Evolutionary conservation across 92 coral and sea anemone genomes (phyloP), one percentile per base, ranked within the genome.

Genomic region (Muricea muricata): DNA sequence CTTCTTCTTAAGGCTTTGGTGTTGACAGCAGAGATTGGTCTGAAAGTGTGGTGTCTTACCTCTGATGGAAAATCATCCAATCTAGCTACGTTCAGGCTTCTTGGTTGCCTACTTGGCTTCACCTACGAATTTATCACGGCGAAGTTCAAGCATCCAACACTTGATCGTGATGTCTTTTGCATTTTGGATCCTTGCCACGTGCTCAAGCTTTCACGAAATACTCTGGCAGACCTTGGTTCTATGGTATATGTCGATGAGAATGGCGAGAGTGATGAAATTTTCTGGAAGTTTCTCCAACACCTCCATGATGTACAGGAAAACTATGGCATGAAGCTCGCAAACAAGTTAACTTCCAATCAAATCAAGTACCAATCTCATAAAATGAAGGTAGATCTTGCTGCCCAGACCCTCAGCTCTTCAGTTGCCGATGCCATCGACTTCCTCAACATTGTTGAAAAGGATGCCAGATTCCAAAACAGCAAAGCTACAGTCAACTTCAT

Each of bases 341-440:
- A 55, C 29, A 55, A 55, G 65, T n/a, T 55, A 25, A 3, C 65
- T 4, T 3, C 21, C 3, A 55, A 11, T 25, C 65, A 55, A 3
- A 55, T 55, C 29, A 55, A 55, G 29, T 55, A 55, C 15, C 7
- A 55, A 55, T 4, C 24, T 3, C 65, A 55, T n/a, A 55, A 25
- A n/a, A 55, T 55, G 65, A 55, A 55, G 15, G 65, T 55, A 3
- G 65, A 55, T 18, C 65, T 55, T 55, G 65, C 65, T 55, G 65
- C 65, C 5, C 65, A 55, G 29, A 55, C 65, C 4, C 29, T 55
- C 24, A 55, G 65, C 29, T 55, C 65, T 55, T 55, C 65, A 4
- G 71, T 10, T 42, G 78, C 78, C 26, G 78, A 71, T 71, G 78
- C 78, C 30, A 71, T 37, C 3, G 78, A 71, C 3, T 71, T 71